phyloP scores from a whole-genome alignment of 2,888 invertebrate genomes.

The Nezara viridula region DNA sequence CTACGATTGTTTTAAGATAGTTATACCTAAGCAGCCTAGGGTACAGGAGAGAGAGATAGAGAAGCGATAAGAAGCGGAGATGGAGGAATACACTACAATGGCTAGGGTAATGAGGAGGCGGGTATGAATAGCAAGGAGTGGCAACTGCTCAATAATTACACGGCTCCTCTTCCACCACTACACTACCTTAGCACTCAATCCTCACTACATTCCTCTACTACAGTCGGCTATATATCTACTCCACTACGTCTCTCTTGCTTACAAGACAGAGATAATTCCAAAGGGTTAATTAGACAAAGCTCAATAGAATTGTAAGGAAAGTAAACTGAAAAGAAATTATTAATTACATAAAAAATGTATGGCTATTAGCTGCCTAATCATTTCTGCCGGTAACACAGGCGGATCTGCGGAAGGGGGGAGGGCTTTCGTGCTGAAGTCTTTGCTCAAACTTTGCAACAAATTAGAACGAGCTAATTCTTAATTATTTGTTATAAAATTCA shows the following conservation, averaged over 20 bases:
- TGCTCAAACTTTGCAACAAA: too few species aligned
- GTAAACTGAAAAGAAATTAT: neutral
- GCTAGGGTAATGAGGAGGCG: neutral
- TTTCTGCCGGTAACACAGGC: too few species aligned
- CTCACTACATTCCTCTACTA: neutral
- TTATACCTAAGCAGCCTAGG: too few species aligned
- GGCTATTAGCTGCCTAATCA: too few species aligned
- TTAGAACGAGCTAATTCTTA: too few species aligned
- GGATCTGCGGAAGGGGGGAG: too few species aligned
- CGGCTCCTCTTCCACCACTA: neutral
- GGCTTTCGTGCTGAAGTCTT: too few species aligned
- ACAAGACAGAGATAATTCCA: neutral
- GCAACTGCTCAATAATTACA: neutral
- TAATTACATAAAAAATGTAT: neutral
- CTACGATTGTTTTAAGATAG: too few species aligned
- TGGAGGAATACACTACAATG: neutral
- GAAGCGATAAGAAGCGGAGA: neutral
- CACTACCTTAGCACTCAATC: neutral
- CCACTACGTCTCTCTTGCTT: neutral
- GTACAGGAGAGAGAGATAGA: neutral
- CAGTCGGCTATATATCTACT: neutral
- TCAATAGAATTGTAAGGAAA: neutral
- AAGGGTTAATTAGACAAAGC: neutral
- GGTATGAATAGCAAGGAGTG: constrained; percentile 28
- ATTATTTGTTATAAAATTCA: too few species aligned